Conservation (phyloP, 1,140 invertebrate genomes). For the Pararge aegeria region DNA sequence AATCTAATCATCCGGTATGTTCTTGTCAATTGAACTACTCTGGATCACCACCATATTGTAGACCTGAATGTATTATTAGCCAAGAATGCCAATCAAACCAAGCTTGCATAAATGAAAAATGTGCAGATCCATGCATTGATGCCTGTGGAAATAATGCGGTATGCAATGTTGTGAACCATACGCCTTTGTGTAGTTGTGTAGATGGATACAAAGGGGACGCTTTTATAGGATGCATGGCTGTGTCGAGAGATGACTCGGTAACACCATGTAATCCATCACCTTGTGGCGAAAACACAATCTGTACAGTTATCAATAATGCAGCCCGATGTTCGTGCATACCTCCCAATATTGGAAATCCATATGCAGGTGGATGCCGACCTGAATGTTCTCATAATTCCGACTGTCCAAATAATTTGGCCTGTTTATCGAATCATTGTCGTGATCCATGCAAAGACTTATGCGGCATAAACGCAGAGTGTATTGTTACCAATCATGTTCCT, state of each 20-base stretch:
- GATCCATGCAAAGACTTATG: slow-evolving; percentile 94
- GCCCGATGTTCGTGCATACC: slow-evolving; percentile 90
- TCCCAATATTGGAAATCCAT: slow-evolving; percentile 91
- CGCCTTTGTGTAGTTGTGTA: slow-evolving; percentile 89
- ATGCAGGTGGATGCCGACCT: slow-evolving; percentile 87
- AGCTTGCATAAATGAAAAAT: slow-evolving; percentile 91
- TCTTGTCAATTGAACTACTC: slow-evolving; percentile 88
- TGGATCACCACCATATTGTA: slow-evolving; percentile 86
- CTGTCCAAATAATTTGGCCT: slow-evolving; percentile 89
- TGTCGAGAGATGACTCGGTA: slow-evolving; percentile 65
- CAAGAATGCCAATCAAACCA: slow-evolving; percentile 87
- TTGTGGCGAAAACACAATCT: slow-evolving; percentile 90
- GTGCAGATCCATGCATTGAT: slow-evolving; percentile 86
- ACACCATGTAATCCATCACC: slow-evolving; percentile 90
- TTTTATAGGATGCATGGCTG: slow-evolving; percentile 86
- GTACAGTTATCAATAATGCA: slow-evolving; percentile 83
- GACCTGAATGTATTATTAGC: slow-evolving; percentile 87
- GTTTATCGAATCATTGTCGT: slow-evolving; percentile 90
- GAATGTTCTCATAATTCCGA: slow-evolving; percentile 91
- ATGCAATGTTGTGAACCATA: slow-evolving; percentile 90
- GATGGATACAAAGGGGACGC: slow-evolving; percentile 90
- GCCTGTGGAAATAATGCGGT: slow-evolving; percentile 89
- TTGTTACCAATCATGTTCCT: slow-evolving; percentile 90
- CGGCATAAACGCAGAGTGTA: slow-evolving; percentile 90
- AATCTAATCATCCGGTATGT: slow-evolving; percentile 87